These are phyloP conservation scores for Uloborus plumipes DNA, from an alignment of 2,888 invertebrate genomes.

Conservation along the genomic window DNA sequence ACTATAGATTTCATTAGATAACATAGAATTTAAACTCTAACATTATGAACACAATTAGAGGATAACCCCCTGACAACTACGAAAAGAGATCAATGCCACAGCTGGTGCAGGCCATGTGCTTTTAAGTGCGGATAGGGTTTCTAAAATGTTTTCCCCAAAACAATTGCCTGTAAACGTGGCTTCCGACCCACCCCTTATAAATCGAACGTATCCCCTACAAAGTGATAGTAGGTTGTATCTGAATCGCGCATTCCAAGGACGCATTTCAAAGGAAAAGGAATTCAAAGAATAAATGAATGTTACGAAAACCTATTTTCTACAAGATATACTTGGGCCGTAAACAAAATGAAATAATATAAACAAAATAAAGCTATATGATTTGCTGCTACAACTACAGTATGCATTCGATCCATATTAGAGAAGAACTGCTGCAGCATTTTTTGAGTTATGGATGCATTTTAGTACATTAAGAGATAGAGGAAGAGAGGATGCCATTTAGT, in stretches of 20 bases:
- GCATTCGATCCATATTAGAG: too few species aligned
- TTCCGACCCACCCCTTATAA: too few species aligned
- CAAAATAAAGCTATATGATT: conserved; percentile 43
- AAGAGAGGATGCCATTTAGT: too few species aligned
- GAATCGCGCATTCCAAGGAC: too few species aligned
- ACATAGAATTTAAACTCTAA: too few species aligned
- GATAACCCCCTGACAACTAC: conserved; percentile 29
- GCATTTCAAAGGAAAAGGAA: conserved; percentile 29
- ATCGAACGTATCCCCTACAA: too few species aligned
- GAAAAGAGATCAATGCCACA: conserved; percentile 21
- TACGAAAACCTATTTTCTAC: conserved; percentile 33
- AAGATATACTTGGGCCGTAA: conserved; percentile 27
- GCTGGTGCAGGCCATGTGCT: conserved; percentile 34
- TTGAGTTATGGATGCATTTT: conserved; percentile 2
- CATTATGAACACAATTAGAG: neutral
- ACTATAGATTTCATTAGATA: too few species aligned
- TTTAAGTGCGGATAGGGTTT: conserved; percentile 29
- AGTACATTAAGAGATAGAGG: too few species aligned
- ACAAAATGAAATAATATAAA: conserved; percentile 33
- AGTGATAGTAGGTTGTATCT: too few species aligned
- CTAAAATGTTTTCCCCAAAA: conserved; percentile 39
- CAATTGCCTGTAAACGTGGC: conserved; percentile 46
- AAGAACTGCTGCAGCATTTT: conserved; percentile 13
- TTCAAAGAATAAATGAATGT: conserved; percentile 50
- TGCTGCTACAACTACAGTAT: conserved; percentile 22